Evolutionary conservation across 2,797 vertebrate species (phyloP).

Genomic region (Anguilla obscura): DNA sequence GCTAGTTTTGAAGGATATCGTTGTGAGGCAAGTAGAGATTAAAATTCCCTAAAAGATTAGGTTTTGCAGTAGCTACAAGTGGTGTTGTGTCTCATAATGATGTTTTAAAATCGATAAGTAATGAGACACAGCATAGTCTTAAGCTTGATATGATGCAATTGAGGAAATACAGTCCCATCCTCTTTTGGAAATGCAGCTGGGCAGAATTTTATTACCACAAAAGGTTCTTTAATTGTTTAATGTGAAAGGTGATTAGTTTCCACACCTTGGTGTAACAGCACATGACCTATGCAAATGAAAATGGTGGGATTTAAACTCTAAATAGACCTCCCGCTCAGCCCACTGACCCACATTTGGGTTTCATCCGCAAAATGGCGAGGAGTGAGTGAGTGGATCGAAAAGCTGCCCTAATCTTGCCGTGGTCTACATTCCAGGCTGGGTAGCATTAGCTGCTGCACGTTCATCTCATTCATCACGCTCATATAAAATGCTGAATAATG

Average conservation of each 20-base stretch:
- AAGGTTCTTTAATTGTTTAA: not conserved
- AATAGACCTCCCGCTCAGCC: not conserved
- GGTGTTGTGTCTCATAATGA: constrained; percentile 6
- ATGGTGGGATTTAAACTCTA: constrained; percentile 3
- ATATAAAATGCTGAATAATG: constrained; percentile 5
- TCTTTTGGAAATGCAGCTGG: not conserved
- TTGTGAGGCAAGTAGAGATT: not conserved
- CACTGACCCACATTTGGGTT: constrained; percentile 27
- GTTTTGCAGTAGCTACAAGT: not conserved
- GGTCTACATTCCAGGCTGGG: constrained; percentile 1
- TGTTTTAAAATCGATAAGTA: constrained; percentile 27
- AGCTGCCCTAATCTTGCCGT: constrained; percentile 12
- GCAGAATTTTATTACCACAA: not conserved
- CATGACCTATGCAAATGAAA: not conserved
- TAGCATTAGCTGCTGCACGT: not conserved
- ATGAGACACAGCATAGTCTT: constrained; percentile 16
- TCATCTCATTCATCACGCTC: not conserved
- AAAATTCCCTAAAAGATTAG: constrained; percentile 14
- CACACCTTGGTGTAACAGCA: not conserved
- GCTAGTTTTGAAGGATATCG: not conserved
- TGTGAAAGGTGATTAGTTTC: not conserved
- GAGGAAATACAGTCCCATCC: not conserved
- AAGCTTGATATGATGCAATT: not conserved
- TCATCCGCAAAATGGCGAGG: not conserved
- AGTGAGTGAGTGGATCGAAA: not conserved